Base-by-base conservation (phyloP, 2,797 vertebrate genomes). In the Pseudochaenichthys georgianus region DNA sequence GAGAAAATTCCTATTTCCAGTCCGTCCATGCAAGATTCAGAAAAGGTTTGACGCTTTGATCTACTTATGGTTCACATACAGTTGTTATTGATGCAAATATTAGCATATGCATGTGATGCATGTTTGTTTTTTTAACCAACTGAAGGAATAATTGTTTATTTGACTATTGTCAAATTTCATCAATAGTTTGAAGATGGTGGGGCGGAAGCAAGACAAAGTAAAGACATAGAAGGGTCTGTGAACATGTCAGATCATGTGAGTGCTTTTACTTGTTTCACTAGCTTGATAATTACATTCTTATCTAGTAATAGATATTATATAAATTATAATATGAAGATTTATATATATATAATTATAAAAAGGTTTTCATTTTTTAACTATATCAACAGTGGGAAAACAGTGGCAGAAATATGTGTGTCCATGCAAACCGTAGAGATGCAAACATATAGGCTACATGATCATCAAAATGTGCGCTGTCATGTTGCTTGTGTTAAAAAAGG, bases 201-300 rank as follows among this genome's bases (percentile, higher is more conserved):
- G 51, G 71, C 82, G 4, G 90, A 93, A 38, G 87, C 83, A 68
- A 91, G 86, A 19, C 92, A 83, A 42, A 91, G 89, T 19, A 89
- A 92, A 11, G 93, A 94, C 17, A 87, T 84, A 47, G 93, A 92
- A 67, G 90, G 78, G 53, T 92, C 94, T 0, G 92, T 92, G 78
- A 94, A 94, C 78, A 88, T 93, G 28, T 95, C 95, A 2, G 95
- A 96, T 69, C 91, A 94, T 61, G 96, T 97, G 81, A 93, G 95
- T 88, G n/a, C 16, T 70, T 72, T 31, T 51, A 17, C 58, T 15
- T 21, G 47, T 41, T 21, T 69, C 67, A 55, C 7, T 63, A 23
- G 13, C 19, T 75, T 53, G 0, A 31, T 69, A 13, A 62, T 55
- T 34, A 2, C 19, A 28, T 69, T 51, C 21, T 16, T 16, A 38